phyloP scores from a whole-genome alignment of 2,113 vertebrate genomes.

The Lophura nycthemera region DNA sequence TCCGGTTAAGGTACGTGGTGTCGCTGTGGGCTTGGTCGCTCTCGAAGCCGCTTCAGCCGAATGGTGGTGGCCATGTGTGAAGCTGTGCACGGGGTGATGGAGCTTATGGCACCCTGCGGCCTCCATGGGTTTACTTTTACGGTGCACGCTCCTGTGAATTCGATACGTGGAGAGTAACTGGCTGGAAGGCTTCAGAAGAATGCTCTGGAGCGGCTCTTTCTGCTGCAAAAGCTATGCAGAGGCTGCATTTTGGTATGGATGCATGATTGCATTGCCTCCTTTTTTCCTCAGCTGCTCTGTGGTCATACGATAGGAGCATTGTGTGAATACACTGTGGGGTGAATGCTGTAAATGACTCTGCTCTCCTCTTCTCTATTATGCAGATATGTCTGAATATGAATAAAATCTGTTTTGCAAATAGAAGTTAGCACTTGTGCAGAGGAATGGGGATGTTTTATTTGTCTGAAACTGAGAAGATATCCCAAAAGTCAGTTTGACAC shows the following conservation, averaged over 20 bases:
- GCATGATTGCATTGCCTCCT: not conserved
- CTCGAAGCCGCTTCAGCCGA: no score
- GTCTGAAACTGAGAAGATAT: not conserved
- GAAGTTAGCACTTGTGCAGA: not conserved
- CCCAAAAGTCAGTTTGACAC: not conserved
- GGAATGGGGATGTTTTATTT: not conserved
- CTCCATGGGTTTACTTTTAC: not conserved
- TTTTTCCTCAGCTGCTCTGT: not conserved
- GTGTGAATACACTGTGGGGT: not conserved
- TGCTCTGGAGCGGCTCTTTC: not conserved
- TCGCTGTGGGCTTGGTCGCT: not conserved
- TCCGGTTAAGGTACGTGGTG: accelerated
- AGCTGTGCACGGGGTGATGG: accelerated
- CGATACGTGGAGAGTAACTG: not conserved
- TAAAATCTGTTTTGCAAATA: not conserved
- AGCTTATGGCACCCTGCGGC: not conserved
- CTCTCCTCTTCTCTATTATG: not conserved
- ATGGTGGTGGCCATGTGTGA: accelerated
- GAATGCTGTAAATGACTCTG: not conserved
- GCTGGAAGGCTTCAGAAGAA: not conserved
- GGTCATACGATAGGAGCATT: not conserved
- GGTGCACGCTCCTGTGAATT: not conserved
- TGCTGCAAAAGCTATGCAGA: not conserved
- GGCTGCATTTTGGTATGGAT: not conserved
- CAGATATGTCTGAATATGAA: not conserved